Conservation (phyloP, 2,113 vertebrate genomes). For the Pycnonotus jocosus region DNA sequence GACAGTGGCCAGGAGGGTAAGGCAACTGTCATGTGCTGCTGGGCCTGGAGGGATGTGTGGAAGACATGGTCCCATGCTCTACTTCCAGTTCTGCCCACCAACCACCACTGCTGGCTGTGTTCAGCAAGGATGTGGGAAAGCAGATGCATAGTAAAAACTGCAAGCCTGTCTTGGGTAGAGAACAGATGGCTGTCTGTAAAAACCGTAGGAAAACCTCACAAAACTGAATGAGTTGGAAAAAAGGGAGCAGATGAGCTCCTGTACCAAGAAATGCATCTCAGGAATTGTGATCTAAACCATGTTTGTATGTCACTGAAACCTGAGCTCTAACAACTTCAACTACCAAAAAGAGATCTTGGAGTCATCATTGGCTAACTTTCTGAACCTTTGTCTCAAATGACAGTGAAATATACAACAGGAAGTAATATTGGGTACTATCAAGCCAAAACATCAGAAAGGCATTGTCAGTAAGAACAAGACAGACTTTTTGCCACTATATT, state of each 20-base stretch:
- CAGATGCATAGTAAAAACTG: not conserved
- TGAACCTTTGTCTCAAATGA: not conserved
- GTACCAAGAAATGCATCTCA: not conserved
- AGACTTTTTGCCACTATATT: not conserved
- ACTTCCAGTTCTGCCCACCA: not conserved
- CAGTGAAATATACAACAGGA: not conserved
- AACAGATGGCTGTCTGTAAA: not conserved
- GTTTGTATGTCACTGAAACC: not conserved
- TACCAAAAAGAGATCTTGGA: not conserved
- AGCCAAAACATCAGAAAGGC: not conserved
- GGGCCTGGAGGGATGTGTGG: not conserved
- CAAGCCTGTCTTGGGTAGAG: not conserved
- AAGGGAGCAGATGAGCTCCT: not conserved
- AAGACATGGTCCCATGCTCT: fast-evolving
- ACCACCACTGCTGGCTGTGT: not conserved
- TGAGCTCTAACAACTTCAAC: not conserved
- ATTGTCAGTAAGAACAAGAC: not conserved
- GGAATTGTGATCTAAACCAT: not conserved
- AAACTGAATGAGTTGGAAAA: not conserved
- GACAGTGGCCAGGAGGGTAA: not conserved
- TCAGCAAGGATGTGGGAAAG: not conserved
- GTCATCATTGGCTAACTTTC: not conserved
- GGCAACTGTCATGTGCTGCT: not conserved
- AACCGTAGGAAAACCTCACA: not conserved
- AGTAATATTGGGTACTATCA: not conserved